Evolutionary conservation across 1,140 invertebrate species (phyloP), one percentile per base, ranked within the genome.

Genomic region (Drosophila punjabiensis): DNA sequence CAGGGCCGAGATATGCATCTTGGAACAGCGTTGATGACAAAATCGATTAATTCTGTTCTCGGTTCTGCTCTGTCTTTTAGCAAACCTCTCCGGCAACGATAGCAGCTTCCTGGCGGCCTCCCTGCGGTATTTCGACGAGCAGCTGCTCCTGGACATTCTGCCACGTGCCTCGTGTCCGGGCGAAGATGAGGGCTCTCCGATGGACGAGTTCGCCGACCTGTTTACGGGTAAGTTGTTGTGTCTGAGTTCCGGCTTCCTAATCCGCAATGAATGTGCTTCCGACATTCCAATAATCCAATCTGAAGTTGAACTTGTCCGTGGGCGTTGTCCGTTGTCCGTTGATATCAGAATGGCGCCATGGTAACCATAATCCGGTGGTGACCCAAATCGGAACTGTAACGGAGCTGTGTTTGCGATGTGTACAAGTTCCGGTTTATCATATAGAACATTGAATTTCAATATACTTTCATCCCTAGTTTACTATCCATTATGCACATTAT

Each of bases 141-240:
- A 91, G 45, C 70, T 87, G 39, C 50, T 90, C 9, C 67, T 67
- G 41, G 86, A 89, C 52, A 60, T 89, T 50, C 33, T 91, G 64
- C 87, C 87, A 13, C 81, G 87, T 41, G 81, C 45, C 33, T 45
- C 66, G 6, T 91, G 87, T 60, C 82, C 88, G 6, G 80, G 91
- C 58, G 74, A 81, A 9, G 58, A 84, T 63, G 89, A 80, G 24
- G 56, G 56, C 14, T 82, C 91, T 11, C 76, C 85, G n/a, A 70
- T 92, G 39, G 91, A 92, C 58, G 91, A 92, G 20, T 92, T 92
- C 35, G 73, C 88, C 13, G 92, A 92, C 60, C 35, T 85, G 11
- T 92, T 92, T 73, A 92, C 91, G 62, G 59, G 91, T 92, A 60
- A 81, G 79, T 81, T 52, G 16, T 4, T 52, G 16, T 4, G 0